A percentile compares a stretch with the other conserved stretches of the same genome.
These are phyloP conservation scores for Paradoxurus hermaphroditus DNA, from an alignment of 2,113 vertebrate genomes.

Conservation along the genomic window DNA sequence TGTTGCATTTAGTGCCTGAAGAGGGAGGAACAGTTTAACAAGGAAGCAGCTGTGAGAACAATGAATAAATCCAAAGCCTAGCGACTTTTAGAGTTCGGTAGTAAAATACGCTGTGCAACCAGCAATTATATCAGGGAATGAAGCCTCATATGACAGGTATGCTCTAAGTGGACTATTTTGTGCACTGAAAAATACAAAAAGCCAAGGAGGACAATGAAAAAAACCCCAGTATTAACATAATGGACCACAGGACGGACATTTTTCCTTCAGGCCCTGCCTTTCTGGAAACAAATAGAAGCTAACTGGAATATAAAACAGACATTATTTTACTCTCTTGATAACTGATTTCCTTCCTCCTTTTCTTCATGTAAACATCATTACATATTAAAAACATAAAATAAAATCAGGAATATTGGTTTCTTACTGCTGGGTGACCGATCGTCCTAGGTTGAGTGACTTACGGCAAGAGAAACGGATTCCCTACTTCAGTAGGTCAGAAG, in stretches of 20 bases:
- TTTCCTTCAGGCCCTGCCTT: neutral
- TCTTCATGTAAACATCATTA: neutral
- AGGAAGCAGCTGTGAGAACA: slow-evolving; percentile 67
- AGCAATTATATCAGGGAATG: slow-evolving; percentile 53
- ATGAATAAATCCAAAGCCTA: slow-evolving; percentile 40
- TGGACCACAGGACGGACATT: neutral
- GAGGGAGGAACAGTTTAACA: slow-evolving; percentile 52
- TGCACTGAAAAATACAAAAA: slow-evolving; percentile 7
- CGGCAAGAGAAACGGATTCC: neutral
- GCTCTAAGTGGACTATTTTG: neutral
- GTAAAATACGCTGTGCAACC: slow-evolving; percentile 31
- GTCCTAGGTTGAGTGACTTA: neutral
- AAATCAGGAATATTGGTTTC: neutral
- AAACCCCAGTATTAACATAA: neutral
- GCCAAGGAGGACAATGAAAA: neutral
- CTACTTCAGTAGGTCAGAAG: neutral
- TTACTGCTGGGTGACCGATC: neutral
- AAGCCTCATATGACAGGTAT: slow-evolving; percentile 37
- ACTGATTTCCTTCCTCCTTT: neutral
- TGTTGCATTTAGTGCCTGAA: slow-evolving; percentile 47
- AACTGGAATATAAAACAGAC: neutral
- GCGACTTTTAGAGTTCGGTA: neutral
- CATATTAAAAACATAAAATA: neutral
- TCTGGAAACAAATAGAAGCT: neutral
- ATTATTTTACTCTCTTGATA: neutral